Conservation (phyloP, 1,140 invertebrate genomes). For the Drosophila obscura region DNA sequence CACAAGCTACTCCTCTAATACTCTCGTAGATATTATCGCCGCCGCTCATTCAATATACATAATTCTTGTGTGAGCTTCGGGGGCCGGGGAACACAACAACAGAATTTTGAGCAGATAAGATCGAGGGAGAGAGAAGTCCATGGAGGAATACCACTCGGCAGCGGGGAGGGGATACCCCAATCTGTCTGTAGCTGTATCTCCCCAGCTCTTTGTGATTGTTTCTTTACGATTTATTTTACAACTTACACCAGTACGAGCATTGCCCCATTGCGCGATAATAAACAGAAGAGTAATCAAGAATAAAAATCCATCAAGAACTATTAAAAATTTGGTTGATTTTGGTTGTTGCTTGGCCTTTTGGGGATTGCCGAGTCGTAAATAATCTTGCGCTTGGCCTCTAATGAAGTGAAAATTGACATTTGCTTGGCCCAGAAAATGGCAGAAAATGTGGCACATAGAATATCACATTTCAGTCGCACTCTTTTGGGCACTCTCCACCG, state of each 20-base stretch:
- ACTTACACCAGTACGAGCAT: constrained; percentile 30
- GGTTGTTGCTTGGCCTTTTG: constrained; percentile 28
- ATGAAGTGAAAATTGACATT: constrained; percentile 53
- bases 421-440: constrained; percentile 8
- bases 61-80: constrained; percentile 40
- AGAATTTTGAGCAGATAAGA: constrained; percentile 43
- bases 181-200: constrained; percentile 33
- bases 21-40: constrained; percentile 48
- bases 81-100: constrained; percentile 13
- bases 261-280: constrained; percentile 41
- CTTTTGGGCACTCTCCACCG: not conserved
- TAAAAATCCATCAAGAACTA: constrained; percentile 16
- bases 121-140: constrained; percentile 29
- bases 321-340: constrained; percentile 20
- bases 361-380: constrained; percentile 41
- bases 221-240: constrained; percentile 58
- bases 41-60: constrained; percentile 55
- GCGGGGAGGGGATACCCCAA: not conserved
- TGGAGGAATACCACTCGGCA: constrained; percentile 11
- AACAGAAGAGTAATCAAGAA: constrained; percentile 7
- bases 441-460: not conserved
- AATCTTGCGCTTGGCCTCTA: constrained; percentile 13
- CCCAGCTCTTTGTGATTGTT: constrained; percentile 23
- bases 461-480: not conserved
- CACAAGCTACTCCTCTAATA: constrained; percentile 16